phyloP scores from a whole-genome alignment of 2,113 vertebrate genomes.

The Euleptes europaea region DNA sequence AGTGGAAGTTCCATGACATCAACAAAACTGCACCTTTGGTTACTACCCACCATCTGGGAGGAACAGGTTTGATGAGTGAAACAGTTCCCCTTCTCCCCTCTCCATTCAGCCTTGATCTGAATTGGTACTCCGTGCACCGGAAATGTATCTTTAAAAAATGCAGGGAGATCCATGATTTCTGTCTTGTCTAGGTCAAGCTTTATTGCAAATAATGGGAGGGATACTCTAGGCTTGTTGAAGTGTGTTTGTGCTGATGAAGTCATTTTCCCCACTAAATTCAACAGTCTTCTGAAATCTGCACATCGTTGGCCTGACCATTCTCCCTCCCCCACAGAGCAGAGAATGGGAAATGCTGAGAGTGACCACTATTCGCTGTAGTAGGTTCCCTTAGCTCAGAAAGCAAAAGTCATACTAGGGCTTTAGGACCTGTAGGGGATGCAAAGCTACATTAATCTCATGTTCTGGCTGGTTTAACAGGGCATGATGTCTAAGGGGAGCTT shows the following conservation, averaged over 20 bases:
- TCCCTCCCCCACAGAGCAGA: rapidly evolving
- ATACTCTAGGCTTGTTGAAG: background rate
- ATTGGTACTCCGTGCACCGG: too few relatives aligned
- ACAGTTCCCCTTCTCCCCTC: too few relatives aligned
- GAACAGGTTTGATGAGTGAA: too few relatives aligned
- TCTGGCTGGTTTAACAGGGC: rapidly evolving
- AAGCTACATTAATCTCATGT: background rate
- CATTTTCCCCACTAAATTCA: too few relatives aligned
- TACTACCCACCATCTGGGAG: too few relatives aligned
- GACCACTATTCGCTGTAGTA: background rate
- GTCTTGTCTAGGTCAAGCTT: too few relatives aligned
- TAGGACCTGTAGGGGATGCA: background rate
- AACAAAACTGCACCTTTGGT: too few relatives aligned
- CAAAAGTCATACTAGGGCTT: background rate
- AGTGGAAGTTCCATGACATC: too few relatives aligned
- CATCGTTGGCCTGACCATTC: background rate
- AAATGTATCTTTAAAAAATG: too few relatives aligned
- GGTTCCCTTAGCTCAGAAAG: background rate
- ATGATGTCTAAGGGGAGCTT: background rate
- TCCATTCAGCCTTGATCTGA: too few relatives aligned
- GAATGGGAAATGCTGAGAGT: background rate
- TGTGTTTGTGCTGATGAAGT: background rate
- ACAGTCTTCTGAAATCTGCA: background rate
- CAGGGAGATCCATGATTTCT: too few relatives aligned
- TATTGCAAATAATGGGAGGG: too few relatives aligned